phyloP scores from a whole-genome alignment of 2,888 invertebrate species.

The Polylopha cassiicola region DNA sequence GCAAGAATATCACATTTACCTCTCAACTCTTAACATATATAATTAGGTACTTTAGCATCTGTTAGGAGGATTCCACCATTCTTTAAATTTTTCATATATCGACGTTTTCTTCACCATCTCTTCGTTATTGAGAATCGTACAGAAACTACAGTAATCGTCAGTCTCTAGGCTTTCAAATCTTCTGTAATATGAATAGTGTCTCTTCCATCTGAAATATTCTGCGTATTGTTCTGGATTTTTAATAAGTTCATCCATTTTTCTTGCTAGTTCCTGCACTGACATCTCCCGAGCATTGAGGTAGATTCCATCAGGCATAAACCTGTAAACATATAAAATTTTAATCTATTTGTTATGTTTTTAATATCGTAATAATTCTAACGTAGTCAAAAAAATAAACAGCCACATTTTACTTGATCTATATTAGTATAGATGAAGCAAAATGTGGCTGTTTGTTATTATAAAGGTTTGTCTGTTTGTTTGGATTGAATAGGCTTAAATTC shows the following conservation, averaged over 20 bases:
- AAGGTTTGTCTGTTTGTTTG: too few species aligned
- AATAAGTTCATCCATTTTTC: slow-evolving; percentile 48
- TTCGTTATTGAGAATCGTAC: slow-evolving; percentile 49
- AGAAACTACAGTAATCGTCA: slow-evolving; percentile 59
- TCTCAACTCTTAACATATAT: slow-evolving; percentile 2
- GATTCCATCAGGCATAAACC: slow-evolving; percentile 59
- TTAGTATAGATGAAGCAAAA: too few species aligned
- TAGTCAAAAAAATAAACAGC: too few species aligned
- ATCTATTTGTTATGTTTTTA: too few species aligned
- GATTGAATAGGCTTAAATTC: too few species aligned
- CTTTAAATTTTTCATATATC: slow-evolving; percentile 41
- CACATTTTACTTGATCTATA: too few species aligned
- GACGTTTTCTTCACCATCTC: slow-evolving; percentile 36
- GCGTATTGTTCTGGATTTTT: slow-evolving; percentile 43
- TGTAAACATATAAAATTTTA: too few species aligned
- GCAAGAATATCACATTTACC: too few species aligned
- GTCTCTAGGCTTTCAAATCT: slow-evolving; percentile 43
- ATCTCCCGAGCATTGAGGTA: slow-evolving; percentile 53
- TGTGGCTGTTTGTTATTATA: too few species aligned
- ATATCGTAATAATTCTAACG: too few species aligned
- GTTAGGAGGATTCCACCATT: slow-evolving; percentile 52
- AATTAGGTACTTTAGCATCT: background rate
- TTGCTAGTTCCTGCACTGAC: slow-evolving; percentile 39
- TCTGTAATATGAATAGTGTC: slow-evolving; percentile 51
- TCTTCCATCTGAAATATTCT: slow-evolving; percentile 58